Evolutionary conservation across 2,888 invertebrate genomes (phyloP).

Genomic region (Margaritifera margaritifera): DNA sequence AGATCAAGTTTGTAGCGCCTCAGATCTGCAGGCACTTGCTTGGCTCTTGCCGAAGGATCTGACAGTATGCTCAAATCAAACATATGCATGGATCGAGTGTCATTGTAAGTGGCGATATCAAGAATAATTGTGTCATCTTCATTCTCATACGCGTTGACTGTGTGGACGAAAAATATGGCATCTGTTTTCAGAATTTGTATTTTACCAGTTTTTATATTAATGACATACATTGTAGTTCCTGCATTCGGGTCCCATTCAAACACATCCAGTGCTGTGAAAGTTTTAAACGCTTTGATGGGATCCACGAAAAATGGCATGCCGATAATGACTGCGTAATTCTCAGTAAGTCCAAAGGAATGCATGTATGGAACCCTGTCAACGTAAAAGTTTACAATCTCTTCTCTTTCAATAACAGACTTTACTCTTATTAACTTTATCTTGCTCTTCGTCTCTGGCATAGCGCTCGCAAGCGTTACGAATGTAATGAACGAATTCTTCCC

Average conservation of each 20-base stretch:
- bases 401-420: constrained; percentile 42
- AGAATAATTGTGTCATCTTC: constrained; percentile 34
- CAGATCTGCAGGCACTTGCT: constrained; percentile 15
- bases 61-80: constrained; percentile 37
- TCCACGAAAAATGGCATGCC: constrained; percentile 58
- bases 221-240: constrained; percentile 47
- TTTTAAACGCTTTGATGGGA: constrained; percentile 45
- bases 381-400: constrained; percentile 50
- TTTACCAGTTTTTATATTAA: constrained; percentile 47
- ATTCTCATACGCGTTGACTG: constrained; percentile 60
- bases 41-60: constrained; percentile 37
- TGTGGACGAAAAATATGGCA: constrained; percentile 59
- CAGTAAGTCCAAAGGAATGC: constrained; percentile 64
- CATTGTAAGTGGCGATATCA: constrained; percentile 51
- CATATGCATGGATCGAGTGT: constrained; percentile 35
- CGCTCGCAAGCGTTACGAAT: constrained; percentile 48
- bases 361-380: constrained; percentile 59
- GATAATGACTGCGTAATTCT: constrained; percentile 57
- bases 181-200: constrained; percentile 43
- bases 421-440: constrained; percentile 51
- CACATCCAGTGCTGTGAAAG: constrained; percentile 45
- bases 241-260: constrained; percentile 52
- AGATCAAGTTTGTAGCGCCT: no score
- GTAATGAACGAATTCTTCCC: constrained; percentile 50
- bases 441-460: constrained; percentile 40